Percentiles rank a stretch among this genome's conserved stretches.
These are phyloP conservation scores for Aulostomus chinensis DNA, from an alignment of 2,797 vertebrate species.

Conservation along the genomic window DNA sequence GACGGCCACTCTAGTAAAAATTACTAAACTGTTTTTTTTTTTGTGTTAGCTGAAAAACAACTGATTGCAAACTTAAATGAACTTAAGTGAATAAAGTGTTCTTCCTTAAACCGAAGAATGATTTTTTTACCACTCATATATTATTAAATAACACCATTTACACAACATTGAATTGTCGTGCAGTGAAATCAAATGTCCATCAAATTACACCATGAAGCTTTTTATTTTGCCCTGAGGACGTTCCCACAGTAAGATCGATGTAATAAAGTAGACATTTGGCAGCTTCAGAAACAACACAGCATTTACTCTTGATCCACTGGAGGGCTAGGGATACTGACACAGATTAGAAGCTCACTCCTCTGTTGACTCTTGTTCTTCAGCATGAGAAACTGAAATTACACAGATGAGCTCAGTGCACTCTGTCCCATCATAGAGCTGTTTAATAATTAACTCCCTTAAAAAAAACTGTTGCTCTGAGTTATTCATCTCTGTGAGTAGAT, in stretches of 20 bases:
- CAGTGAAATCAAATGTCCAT: no score
- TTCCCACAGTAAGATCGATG: conserved; percentile 17
- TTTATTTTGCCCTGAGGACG: no score
- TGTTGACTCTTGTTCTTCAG: conserved; percentile 23
- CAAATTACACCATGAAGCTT: conserved; percentile 6
- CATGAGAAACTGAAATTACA: conserved; percentile 38
- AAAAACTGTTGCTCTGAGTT: conserved; percentile 47
- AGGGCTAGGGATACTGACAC: conserved; percentile 12
- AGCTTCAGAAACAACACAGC: conserved; percentile 5
- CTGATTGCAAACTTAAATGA: no score
- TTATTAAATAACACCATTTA: no score
- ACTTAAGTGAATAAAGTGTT: no score
- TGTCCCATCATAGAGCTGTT: conserved; percentile 39
- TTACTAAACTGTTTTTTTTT: no score
- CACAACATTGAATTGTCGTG: conserved; percentile 21
- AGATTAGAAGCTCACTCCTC: conserved; percentile 11
- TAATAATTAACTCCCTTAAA: conserved; percentile 69
- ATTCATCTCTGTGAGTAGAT: conserved; percentile 36
- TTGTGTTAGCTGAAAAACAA: no score
- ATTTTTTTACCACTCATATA: no score
- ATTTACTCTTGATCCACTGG: conserved; percentile 20
- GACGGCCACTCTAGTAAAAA: no score
- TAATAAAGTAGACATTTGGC: conserved; percentile 41
- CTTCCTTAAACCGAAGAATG: no score
- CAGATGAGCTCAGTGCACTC: conserved; percentile 42